A percentile compares a stretch with the other conserved stretches of the same genome.
These are phyloP conservation scores for Polymixis flavicincta DNA, from an alignment of 2,888 invertebrate species.

Conservation along the genomic window DNA sequence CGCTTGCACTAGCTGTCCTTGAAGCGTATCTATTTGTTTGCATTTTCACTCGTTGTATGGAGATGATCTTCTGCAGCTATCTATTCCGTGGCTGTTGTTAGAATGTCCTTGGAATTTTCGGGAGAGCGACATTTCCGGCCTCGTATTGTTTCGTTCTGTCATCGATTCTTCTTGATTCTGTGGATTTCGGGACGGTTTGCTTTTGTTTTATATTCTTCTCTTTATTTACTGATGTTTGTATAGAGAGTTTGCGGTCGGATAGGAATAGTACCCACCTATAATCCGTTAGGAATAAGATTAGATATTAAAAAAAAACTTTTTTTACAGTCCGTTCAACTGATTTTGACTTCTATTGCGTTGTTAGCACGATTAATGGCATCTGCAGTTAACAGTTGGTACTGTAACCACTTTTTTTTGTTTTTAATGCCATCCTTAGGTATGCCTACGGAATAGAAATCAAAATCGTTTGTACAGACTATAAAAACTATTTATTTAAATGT, in stretches of 20 bases:
- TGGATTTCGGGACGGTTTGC: background rate
- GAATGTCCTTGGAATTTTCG: slow-evolving; percentile 35
- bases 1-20: too few relatives aligned
- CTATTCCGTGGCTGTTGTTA: background rate
- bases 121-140: slow-evolving; percentile 26
- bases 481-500: too few relatives aligned
- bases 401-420: too few relatives aligned
- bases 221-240: slow-evolving; percentile 19
- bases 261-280: too few relatives aligned
- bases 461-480: too few relatives aligned
- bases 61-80: background rate
- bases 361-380: too few relatives aligned
- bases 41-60: background rate
- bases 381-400: too few relatives aligned
- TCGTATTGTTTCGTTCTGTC: slow-evolving; percentile 37
- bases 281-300: too few relatives aligned
- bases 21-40: too few relatives aligned
- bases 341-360: too few relatives aligned
- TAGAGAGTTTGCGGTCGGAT: background rate
- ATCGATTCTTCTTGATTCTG: slow-evolving; percentile 40
- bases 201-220: slow-evolving; percentile 15
- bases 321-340: background rate
- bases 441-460: too few relatives aligned
- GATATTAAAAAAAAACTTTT: background rate
- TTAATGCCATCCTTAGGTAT: too few relatives aligned